Evolutionary conservation across 92 coral and sea anemone species (phyloP), one percentile per base, ranked within the genome.

Genomic region (Epizoanthus illoricatus): DNA sequence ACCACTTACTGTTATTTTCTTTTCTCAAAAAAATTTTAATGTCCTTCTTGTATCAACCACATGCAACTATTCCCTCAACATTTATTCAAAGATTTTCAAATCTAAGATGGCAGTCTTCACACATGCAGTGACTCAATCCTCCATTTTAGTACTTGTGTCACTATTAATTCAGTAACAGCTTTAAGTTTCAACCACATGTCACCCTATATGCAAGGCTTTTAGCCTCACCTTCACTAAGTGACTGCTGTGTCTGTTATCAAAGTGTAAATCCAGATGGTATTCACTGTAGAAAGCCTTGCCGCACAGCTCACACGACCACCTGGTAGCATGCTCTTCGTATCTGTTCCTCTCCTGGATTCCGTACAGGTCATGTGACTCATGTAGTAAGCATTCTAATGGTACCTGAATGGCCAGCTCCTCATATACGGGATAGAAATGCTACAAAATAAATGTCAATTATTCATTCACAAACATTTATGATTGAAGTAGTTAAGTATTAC

Each of bases 221-320:
- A 1, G 11, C 56, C 12, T 7, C 71, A 90, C 97, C 90, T 96
- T 86, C 2, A 91, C 85, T 47, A 96, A 86, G n/a, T 84, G 52
- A 65, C 94, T 95, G 80, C 68, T 78, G 72, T 96, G 98, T 64
- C 80, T 90, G 88, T 89, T 93, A 28, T 91, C 96, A 88, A 96
- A 88, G 80, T 96, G 99, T 61, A 65, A 78, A 76, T 96, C 99
- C 47, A 96, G 67, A 73, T 76, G 86, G 56, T 91, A 76, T 65
- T 92, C 93, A 59, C 80, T 75, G 59, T 84, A 90, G 75, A 96
- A 96, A 36, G 98, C 86, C 83, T 96, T 96, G 65, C 99, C 99
- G 39, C 99, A 96, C 52, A 86, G 80, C 68, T 90, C 87, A 74
- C 99, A 96, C 16, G 66, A 87, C 99, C 99, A 96, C 76, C 85